These are phyloP conservation scores for Beroe forskalii DNA, from an alignment of 37 sponge, comb jelly and placozoan genomes.

Conservation along the genomic window DNA sequence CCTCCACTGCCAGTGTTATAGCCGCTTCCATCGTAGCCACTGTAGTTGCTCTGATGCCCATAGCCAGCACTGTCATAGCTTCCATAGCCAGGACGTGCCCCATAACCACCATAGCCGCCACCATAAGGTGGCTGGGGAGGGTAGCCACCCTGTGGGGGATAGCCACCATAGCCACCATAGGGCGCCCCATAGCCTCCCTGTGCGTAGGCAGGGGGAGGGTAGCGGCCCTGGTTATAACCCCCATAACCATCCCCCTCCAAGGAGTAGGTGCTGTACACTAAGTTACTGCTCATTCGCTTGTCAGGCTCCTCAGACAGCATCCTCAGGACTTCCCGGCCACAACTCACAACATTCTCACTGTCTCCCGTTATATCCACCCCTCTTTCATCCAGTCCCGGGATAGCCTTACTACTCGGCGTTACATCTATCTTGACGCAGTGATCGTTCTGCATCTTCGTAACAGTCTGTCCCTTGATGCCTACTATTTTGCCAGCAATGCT, in stretches of 20 bases:
- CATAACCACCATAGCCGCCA: slow-evolving; percentile 37
- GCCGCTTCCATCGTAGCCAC: neutral
- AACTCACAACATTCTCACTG: neutral
- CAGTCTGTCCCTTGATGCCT: neutral
- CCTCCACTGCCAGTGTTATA: neutral
- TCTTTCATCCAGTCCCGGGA: slow-evolving; percentile 21
- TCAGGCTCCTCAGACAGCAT: slow-evolving; percentile 14
- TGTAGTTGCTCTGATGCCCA: neutral
- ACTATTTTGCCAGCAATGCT: slow-evolving; percentile 3
- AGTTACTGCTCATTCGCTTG: slow-evolving; percentile 6
- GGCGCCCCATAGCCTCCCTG: neutral
- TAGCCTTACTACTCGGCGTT: slow-evolving; percentile 18
- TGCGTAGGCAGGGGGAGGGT: neutral
- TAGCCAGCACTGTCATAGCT: neutral
- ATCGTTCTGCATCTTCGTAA: neutral
- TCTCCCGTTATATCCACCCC: slow-evolving; percentile 45
- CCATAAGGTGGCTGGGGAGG: neutral
- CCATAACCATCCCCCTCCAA: neutral
- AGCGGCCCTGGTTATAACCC: neutral
- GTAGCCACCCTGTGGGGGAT: neutral
- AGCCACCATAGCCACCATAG: neutral
- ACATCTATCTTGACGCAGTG: slow-evolving; percentile 41
- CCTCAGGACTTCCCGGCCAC: neutral
- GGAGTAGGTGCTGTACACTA: slow-evolving; percentile 6
- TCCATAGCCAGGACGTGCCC: neutral